Evolutionary conservation across 2,797 vertebrate genomes (phyloP), one percentile per base, ranked within the genome.

Genomic region (Chelonia mydas): DNA sequence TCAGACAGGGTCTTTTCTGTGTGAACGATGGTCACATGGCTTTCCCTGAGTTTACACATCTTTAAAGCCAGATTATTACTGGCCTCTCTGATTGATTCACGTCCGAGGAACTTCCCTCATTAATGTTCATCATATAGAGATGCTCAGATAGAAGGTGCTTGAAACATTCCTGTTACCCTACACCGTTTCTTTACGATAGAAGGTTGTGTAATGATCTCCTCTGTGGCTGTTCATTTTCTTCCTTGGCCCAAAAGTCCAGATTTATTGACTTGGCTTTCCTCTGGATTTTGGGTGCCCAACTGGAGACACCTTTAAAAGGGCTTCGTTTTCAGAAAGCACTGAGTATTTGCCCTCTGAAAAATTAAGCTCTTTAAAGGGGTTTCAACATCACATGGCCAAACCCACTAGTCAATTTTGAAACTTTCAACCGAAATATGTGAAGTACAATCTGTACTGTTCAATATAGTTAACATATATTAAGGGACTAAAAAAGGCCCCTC

Each of bases 41-140:
- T 74, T 23, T 74, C 11, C 23, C 80, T 2, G 3, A 7, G 65
- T 37, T 68, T 41, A 47, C 19, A 11, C 11, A 65, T 11, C 7
- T 7, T 37, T 31, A 51, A 28, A 3, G 31, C 28, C 3, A 31
- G 12, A 11, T 16, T 55, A 61, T 74, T 17, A 31, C 6, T 15
- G 31, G 19, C 50, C 31, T 79, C 49, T n/a, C 78, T 23, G 19
- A 79, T 10, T 19, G 23, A n/a, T 21, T 47, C 25, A 76, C 6
- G 4, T 13, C 25, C 0, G 13, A 76, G 74, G 11, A 76, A 47
- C 72, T 47, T 47, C 25, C 23, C 23, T 27, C 41, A 47, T 79
- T 9, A 79, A 16, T 2, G 1, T 11, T 3, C 1, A 50, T 28
- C 31, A 28, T 12, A 5, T 2, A 37, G 3, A 68, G 33, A 10